phyloP scores from a whole-genome alignment of 2,797 vertebrate species.

The Pempheris klunzingeri region DNA sequence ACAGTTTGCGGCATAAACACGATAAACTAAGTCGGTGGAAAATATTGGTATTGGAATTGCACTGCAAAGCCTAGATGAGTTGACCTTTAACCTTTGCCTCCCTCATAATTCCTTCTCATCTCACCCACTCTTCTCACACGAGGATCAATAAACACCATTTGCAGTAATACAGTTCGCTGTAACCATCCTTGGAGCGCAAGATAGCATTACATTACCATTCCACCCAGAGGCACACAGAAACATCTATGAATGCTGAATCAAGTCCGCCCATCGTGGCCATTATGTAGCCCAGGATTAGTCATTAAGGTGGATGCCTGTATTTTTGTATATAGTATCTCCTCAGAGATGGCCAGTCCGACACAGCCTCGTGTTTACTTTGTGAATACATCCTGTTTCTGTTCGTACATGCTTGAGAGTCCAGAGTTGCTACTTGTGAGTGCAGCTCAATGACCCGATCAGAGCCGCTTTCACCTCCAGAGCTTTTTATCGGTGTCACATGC shows the following conservation, averaged over 20 bases:
- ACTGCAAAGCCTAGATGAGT: constrained; percentile 28
- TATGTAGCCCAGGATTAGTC: constrained; percentile 9
- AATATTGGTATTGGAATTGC: constrained; percentile 2
- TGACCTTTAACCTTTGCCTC: constrained; percentile 46
- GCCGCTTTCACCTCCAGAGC: background rate
- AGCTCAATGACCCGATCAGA: background rate
- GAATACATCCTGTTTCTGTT: constrained; percentile 26
- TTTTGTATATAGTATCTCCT: background rate
- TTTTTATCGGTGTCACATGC: background rate
- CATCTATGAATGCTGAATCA: background rate
- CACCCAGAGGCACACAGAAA: background rate
- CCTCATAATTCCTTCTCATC: constrained; percentile 17
- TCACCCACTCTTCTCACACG: constrained; percentile 15
- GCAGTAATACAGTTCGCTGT: constrained; percentile 45
- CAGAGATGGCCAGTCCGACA: constrained; percentile 7
- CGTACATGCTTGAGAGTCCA: background rate
- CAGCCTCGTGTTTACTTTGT: constrained; percentile 17
- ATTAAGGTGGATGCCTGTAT: constrained; percentile 15
- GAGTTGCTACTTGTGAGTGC: constrained; percentile 10
- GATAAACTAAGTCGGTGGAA: constrained; percentile 9
- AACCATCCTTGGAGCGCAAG: background rate
- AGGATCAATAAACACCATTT: constrained; percentile 57
- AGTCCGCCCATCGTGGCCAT: background rate
- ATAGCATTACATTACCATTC: constrained; percentile 9
- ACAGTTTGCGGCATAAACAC: constrained; percentile 1